Base-by-base conservation (phyloP, 2,797 vertebrate species). In the Anniella stebbinsi region DNA sequence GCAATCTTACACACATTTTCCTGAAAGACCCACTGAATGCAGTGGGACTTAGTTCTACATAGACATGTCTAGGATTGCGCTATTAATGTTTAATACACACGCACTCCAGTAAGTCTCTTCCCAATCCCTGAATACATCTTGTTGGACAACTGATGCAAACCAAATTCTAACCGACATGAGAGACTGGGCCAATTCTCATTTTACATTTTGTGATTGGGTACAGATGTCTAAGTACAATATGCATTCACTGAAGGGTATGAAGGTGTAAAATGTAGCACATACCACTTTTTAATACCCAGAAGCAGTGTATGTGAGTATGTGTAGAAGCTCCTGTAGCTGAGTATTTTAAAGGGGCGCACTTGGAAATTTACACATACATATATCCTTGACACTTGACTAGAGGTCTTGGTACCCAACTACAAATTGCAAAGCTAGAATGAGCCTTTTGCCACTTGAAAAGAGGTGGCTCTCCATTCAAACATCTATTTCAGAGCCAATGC, bases 101-200 rank as follows among this genome's bases (percentile, higher is more conserved):
- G 76, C 45, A 78, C 41, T 70, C 66, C 25, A 18, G 48, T 38
- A 18, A 51, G 23, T 23, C 60, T 25, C 60, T n/a, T n/a, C 21
- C 60, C 23, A 63, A 4, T 38, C 23, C 87, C 66, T 36, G 25
- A 70, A 38, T 80, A 38, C 83, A 85, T 54, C 83, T 51, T 70
- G 69, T 72, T 54, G 67, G 83, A n/a, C 33, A 72, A 85, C 30
- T n/a, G 67, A 54, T 87, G 87, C 66, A 69, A 78, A 70, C 25
- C n/a, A 69, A 80, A 54, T 80, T 69, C 45, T 45, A 54, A 54
- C 45, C 18, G 33, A 87, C 76, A 70, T 10, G 21, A 69, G 30
- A 87, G 21, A 38, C 1, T 17, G 13, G 66, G 36, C 77, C 77
- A 88, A 6, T 54, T 41, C 51, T 70, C 51, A 21, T 81, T 80